Evolutionary conservation across 2,113 vertebrate genomes (phyloP), one percentile per base, ranked within the genome.

Genomic region (Boulengeromyrus knoepffleri): DNA sequence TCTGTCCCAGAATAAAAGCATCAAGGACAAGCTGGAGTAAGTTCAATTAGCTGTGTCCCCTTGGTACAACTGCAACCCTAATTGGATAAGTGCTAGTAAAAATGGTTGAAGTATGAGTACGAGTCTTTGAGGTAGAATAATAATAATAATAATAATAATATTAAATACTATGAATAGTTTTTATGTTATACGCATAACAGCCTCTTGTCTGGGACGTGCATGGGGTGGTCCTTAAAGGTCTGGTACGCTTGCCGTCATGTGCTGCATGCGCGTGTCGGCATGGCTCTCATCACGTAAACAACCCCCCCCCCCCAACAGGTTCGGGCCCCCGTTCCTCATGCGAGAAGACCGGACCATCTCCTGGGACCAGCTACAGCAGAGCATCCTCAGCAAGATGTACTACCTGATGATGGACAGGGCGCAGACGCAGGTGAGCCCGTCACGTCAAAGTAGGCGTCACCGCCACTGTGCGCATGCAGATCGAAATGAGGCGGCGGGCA

Each of bases 351-450:
- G 97, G 88, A 92, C 92, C 3, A 15, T 97, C 87, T 97, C 97
- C 39, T 99, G 98, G 98, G 96, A 96, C 45, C 97, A 98, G 93
- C 96, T 99, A 8, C 96, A 97, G 93, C 97, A 97, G 91, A 95
- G 95, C 91, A 94, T 99, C 92, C 96, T 99, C 92, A 96, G 94
- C 92, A 97, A 97, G 91, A 94, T 97, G 91, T 95, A 93, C 92
- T 96, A 94, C 74, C 95, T 99, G 92, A 97, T 98, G 97, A 95
- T 93, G 91, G 97, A 92, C 24, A 96, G 97, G 45, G 85, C 91
- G 21, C 90, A 89, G 49, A 2, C 53, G 0, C 95, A 96, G 94
- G 97, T 97, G 39, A 52, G 90, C 58, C 1, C 0, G 9, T 3
- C n/a, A 27, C 58, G n/a, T 27, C 58, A 27, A 27, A 66, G 58